phyloP scores from a whole-genome alignment of 2,113 vertebrate species.

The Solenodon paradoxus region DNA sequence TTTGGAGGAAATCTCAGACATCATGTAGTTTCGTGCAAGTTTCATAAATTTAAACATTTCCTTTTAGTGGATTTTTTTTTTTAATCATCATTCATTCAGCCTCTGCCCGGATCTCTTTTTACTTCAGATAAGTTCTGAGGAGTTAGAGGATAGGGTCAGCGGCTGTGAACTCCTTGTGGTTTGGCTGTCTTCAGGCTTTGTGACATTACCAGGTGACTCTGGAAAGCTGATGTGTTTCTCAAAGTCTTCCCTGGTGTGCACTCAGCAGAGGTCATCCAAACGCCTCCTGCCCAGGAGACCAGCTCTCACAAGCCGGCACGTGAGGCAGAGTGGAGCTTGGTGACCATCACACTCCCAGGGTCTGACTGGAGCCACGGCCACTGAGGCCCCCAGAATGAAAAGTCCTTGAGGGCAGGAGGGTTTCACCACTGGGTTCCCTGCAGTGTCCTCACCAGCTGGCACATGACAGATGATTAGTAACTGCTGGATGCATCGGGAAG shows the following conservation, averaged over 20 bases:
- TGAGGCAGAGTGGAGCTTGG: no score
- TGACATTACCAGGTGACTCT: background rate
- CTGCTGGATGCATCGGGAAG: background rate
- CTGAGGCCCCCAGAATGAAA: background rate
- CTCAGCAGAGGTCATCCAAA: background rate
- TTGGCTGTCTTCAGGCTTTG: background rate
- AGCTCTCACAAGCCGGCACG: background rate
- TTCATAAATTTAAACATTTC: background rate
- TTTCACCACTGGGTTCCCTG: background rate
- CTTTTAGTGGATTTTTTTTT: background rate
- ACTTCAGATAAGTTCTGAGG: background rate
- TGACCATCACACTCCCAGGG: background rate
- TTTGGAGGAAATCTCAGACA: background rate
- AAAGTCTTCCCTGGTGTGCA: background rate
- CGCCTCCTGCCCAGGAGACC: rapidly evolving
- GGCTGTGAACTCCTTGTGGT: background rate
- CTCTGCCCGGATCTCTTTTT: background rate
- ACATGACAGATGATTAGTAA: background rate
- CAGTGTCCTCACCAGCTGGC: background rate
- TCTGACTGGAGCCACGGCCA: background rate
- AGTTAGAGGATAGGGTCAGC: background rate
- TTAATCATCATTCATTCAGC: background rate
- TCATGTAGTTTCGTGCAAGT: background rate
- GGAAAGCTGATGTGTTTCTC: background rate
- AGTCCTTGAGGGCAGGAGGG: background rate